Conservation (phyloP, 2,888 invertebrate genomes). For the Mesorhabditis spiculigera region DNA sequence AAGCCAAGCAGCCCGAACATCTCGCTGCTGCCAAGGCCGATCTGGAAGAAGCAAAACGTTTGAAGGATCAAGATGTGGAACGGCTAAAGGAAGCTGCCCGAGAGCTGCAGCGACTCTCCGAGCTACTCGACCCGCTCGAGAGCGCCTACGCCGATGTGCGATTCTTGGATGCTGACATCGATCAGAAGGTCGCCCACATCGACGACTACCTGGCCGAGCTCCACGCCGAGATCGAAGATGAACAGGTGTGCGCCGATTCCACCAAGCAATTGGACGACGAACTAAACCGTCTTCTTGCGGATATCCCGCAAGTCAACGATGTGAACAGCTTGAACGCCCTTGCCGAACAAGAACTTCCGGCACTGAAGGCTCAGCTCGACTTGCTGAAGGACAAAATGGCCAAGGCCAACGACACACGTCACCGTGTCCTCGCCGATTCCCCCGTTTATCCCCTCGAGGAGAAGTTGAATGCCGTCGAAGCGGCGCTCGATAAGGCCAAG, state of each 20-base stretch:
- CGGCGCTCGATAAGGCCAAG: too few relatives aligned
- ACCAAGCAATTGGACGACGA: slow-evolving; percentile 29
- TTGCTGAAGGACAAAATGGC: slow-evolving; percentile 23
- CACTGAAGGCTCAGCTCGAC: slow-evolving; percentile 28
- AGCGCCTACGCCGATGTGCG: too few relatives aligned
- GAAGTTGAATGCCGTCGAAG: too few relatives aligned
- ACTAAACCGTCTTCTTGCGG: slow-evolving; percentile 18
- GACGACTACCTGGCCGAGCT: slow-evolving; percentile 32
- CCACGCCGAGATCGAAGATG: slow-evolving; percentile 28
- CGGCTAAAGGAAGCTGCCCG: too few relatives aligned
- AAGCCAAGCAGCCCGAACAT: too few relatives aligned
- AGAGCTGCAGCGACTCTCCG: too few relatives aligned
- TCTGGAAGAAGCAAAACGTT: too few relatives aligned
- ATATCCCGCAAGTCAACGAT: slow-evolving; percentile 15
- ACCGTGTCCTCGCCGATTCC: slow-evolving; percentile 25
- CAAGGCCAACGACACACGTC: slow-evolving; percentile 22
- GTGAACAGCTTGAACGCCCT: too few relatives aligned
- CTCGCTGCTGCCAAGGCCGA: too few relatives aligned
- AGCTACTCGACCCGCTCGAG: too few relatives aligned
- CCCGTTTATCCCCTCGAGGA: too few relatives aligned
- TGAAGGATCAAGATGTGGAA: too few relatives aligned
- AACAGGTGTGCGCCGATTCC: slow-evolving; percentile 32
- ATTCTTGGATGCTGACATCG: slow-evolving; percentile 45
- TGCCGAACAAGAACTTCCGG: slow-evolving; percentile 18
- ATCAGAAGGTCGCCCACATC: slow-evolving; percentile 38